phyloP scores from a whole-genome alignment of 2,888 invertebrate species.

The Patella depressa region DNA sequence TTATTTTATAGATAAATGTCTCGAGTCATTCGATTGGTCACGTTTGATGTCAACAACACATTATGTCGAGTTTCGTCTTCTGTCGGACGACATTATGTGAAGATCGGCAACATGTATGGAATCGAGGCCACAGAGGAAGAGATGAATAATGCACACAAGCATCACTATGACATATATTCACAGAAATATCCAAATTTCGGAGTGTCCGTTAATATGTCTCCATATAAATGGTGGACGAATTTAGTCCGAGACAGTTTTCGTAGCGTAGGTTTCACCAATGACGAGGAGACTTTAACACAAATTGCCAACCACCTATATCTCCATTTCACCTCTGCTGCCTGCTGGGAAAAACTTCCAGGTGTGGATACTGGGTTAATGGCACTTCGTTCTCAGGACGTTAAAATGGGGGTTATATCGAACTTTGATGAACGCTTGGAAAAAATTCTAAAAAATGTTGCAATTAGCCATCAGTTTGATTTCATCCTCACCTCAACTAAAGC shows the following conservation, averaged over 20 bases:
- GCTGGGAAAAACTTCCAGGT: constrained; percentile 78
- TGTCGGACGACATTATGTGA: constrained; percentile 83
- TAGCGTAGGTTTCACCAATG: constrained; percentile 57
- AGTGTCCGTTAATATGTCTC: constrained; percentile 79
- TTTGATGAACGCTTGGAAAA: constrained; percentile 85
- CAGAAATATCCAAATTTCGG: constrained; percentile 87
- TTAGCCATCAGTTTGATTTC: constrained; percentile 85
- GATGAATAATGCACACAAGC: constrained; percentile 77
- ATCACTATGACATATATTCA: constrained; percentile 78
- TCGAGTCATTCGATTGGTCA: constrained; percentile 64
- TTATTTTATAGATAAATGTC: too few species aligned
- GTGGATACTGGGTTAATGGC: constrained; percentile 38
- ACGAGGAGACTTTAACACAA: constrained; percentile 42
- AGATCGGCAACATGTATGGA: constrained; percentile 81
- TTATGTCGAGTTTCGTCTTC: constrained; percentile 80
- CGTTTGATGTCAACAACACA: constrained; percentile 92
- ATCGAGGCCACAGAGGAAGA: constrained; percentile 74
- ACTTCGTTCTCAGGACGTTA: constrained; percentile 45
- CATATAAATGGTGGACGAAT: constrained; percentile 84
- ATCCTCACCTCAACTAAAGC: constrained; percentile 84
- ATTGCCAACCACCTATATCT: constrained; percentile 68
- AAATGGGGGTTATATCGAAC: constrained; percentile 87
- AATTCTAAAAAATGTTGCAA: constrained; percentile 78
- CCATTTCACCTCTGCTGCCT: constrained; percentile 80
- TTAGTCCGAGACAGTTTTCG: constrained; percentile 79